Evolutionary conservation across 64 coral and sea anemone genomes (phyloP), one percentile per base, ranked within the genome.

Genomic region (Astreopora myriophthalma): DNA sequence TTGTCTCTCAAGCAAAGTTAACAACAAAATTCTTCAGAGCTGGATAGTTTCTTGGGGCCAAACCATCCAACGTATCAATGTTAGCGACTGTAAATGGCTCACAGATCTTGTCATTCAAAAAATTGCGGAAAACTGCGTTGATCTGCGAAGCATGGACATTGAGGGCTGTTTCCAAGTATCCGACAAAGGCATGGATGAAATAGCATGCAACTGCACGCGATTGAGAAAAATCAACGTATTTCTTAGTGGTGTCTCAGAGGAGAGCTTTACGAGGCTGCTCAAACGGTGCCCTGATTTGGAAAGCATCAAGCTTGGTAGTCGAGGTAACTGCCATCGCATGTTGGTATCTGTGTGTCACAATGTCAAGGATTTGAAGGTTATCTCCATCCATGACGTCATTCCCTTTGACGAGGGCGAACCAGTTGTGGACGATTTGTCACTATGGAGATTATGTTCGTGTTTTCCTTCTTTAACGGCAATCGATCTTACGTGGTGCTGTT

Each of bases 401-500:
- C 92, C 92, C 8, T 94, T 96, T 34, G 94, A 96, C 34, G 94
- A 96, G n/a, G 85, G 87, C 23, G 85, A 90, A 16, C 88, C 85
- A 24, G 75, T 89, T 27, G 83, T 96, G 3, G 85, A 96, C 31
- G 94, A 96, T 48, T 48, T 73, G 19, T 76, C 86, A 24, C 17
- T 96, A 16, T 75, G 60, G 34, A 74, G 79, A 49, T 74, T 96
- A 48, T 68, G 90, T 30, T 81, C 92, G 35, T 75, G 85, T 60
- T 96, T 96, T 48, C 91, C 94, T 14, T 77, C 27, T 37, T 42
- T 96, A 22, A 76, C 69, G 8, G 81, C 90, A 28, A 80, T 96
- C 39, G 90, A 92, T 72, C 83, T 96, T 14, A 96, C 90, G 4
- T 96, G 94, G 94, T 96, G 94, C 24, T 92, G 89, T 33, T 92